A percentile compares a stretch with the other conserved stretches of the same genome.
These are phyloP conservation scores for Alcis repandata DNA, from an alignment of 2,888 invertebrate genomes.

Conservation along the genomic window DNA sequence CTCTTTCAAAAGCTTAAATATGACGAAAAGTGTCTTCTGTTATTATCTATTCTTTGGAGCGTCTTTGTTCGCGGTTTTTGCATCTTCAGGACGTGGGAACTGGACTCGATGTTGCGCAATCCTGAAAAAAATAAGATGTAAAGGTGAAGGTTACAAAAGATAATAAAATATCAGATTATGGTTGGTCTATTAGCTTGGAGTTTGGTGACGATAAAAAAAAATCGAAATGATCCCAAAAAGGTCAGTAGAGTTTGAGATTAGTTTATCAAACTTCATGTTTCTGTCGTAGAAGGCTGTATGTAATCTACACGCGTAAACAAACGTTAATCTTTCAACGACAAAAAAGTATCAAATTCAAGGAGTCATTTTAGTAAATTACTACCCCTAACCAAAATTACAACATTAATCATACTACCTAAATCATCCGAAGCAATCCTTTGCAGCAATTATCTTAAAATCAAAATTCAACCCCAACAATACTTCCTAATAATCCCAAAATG, in stretches of 20 bases:
- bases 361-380: slow-evolving; percentile 47
- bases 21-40: slow-evolving; percentile 68
- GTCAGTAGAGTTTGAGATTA: slow-evolving; percentile 9
- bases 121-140: slow-evolving; percentile 58
- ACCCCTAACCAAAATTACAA: slow-evolving; percentile 55
- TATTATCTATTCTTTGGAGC: slow-evolving; percentile 56
- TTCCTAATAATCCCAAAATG: slow-evolving; percentile 80
- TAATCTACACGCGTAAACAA: not conserved
- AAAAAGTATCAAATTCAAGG: slow-evolving; percentile 32
- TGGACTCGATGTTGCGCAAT: slow-evolving; percentile 48
- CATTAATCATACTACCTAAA: slow-evolving; percentile 58
- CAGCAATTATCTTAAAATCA: slow-evolving; percentile 70
- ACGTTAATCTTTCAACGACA: not conserved
- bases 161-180: slow-evolving; percentile 18
- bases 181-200: slow-evolving; percentile 1
- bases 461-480: slow-evolving; percentile 74
- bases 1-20: slow-evolving; percentile 47
- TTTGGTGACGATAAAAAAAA: slow-evolving; percentile 9
- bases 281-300: not conserved
- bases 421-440: slow-evolving; percentile 61
- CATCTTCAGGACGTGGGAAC: slow-evolving; percentile 70
- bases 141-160: slow-evolving; percentile 17
- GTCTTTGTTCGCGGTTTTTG: slow-evolving; percentile 66
- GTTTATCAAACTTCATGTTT: slow-evolving; percentile 3
- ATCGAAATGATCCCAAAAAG: not conserved